Evolutionary conservation across 2,888 invertebrate genomes (phyloP), one percentile per base, ranked within the genome.

Genomic region (Chydorus sphaericus): DNA sequence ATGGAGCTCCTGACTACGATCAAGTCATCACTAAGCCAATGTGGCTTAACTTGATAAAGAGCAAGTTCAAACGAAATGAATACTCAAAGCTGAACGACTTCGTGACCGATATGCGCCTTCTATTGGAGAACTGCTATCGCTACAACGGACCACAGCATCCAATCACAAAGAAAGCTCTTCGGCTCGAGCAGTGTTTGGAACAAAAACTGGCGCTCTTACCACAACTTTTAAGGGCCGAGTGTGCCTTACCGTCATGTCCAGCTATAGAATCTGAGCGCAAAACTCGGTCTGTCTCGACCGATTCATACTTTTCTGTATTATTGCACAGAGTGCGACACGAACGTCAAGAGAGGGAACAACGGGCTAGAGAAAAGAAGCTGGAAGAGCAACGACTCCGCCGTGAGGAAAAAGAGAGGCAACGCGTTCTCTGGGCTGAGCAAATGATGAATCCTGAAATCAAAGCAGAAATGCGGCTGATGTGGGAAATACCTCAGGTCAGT

Each of bases 121-220:
- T 75, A 69, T 62, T 75, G 48, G 71, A 73, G 60, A 75, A 75
- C 60, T 73, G 73, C 61, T 74, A 73, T 60, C 68, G 71, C 16
- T 75, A 69, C 63, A 72, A 73, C 66, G 75, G 74, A 16, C 68
- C 70, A 1, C 65, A 68, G 60, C 70, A 71, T 60, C 63, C 66
- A 33, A 63, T 72, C 26, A 70, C 72, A 7, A 72, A 69, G 61
- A 66, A 68, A 57, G 74, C 69, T 8, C 65, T 72, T 56, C 66
- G 68, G 44, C 63, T 75, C 49, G 74, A 75, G 61, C 68, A 67
- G 16, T 64, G 72, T 62, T 62, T 75, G 61, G 73, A 73, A 61
- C 71, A 73, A 62, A 73, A 71, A 59, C 61, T 75, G 30, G 65
- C 66, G 16, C 60, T 68, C 16, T 63, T 74, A 20, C 68, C 73